Base-by-base conservation (phyloP, 2,888 invertebrate genomes). In the Synergus laeviventris region DNA sequence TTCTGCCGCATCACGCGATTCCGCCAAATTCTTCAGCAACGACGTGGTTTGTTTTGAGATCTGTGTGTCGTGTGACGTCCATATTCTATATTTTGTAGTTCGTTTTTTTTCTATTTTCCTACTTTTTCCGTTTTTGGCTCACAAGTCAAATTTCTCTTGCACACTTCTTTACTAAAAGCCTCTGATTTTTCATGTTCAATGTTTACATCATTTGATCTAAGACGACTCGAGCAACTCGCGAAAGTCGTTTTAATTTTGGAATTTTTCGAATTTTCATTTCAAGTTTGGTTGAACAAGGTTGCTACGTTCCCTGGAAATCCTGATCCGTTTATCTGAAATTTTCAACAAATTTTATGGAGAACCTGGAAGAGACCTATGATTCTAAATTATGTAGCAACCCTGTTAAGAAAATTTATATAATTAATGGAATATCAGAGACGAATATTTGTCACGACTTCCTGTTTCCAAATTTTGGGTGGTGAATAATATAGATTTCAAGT, bases 1-100 rank as follows among this genome's bases (percentile, higher is more conserved):
- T 91, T 92, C 90, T 94, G 94, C 91, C 89, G 92, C 88, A 90
- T 91, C 87, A 89, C 91, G 88, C 90, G 91, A 87, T 93, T 92
- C 83, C 88, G 85, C 76, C 87, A 86, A 84, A 87, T 84, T 87
- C 89, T 88, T 82, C 89, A 87, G 74, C 85, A 86, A 84, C 87
- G 85, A 90, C 86, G 88, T 87, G 90, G 89, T 90, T 90, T 89
- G 89, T 89, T 90, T 86, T 89, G 88, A 85, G 83, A 87, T 87
- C 84, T 89, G 85, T 87, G 86, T 87, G 83, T 88, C 85, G 91
- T 81, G 91, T 93, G 74, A 82, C 86, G 78, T 92, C 92, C 76
- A 75, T 78, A 49, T 74, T 74, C 59, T 76, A 39, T 54, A 73
- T 74, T 75, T 60, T 73, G 38, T 66, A 42, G 75, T 74, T 77